Conservation (phyloP, 2,797 vertebrate genomes). For the Argya squamiceps region DNA sequence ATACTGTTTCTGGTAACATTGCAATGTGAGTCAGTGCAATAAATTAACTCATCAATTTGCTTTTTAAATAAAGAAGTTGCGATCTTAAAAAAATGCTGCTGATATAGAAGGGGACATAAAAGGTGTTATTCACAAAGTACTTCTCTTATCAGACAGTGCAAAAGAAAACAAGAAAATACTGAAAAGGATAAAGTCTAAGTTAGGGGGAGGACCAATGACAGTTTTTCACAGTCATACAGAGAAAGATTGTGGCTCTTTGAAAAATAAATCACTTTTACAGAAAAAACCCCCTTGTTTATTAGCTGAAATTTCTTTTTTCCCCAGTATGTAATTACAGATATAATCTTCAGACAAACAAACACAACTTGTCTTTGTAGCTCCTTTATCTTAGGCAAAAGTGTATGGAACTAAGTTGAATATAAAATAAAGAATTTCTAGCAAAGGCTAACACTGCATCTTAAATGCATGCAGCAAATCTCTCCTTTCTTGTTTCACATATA, state of each 20-base stretch:
- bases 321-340: background rate
- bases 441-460: background rate
- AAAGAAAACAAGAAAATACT: background rate
- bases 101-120: background rate
- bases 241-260: background rate
- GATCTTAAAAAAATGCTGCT: background rate
- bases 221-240: background rate
- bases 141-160: background rate
- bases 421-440: background rate
- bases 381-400: background rate
- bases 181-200: background rate
- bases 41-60: background rate
- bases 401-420: background rate
- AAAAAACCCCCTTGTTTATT: background rate
- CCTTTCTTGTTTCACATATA: background rate
- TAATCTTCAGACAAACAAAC: background rate
- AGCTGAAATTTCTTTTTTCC: background rate
- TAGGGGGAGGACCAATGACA: background rate
- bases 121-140: background rate
- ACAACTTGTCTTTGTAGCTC: background rate
- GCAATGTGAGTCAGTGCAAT: background rate
- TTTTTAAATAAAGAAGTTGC: background rate
- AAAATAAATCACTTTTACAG: background rate
- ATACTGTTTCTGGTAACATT: background rate
- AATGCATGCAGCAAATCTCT: background rate